Conservation (phyloP, 2,113 vertebrate species). For the Macquaria australasica region DNA sequence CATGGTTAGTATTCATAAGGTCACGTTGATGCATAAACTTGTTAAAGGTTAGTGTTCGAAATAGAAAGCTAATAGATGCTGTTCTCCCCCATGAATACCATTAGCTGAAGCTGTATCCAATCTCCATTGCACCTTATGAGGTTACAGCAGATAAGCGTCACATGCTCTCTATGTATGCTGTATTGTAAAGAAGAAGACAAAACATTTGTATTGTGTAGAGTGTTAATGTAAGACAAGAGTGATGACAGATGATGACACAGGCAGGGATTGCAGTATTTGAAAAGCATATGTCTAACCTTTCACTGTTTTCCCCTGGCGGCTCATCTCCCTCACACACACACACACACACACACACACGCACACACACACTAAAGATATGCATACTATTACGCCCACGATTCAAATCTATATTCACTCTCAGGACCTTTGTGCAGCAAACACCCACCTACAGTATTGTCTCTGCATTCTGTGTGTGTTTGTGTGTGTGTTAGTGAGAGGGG, state of each 20-base stretch:
- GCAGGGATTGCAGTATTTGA: neutral
- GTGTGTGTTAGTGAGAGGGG: neutral
- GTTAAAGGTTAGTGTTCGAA: conserved; percentile 71
- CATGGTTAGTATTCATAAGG: conserved; percentile 73
- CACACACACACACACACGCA: neutral
- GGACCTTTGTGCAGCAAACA: conserved; percentile 23
- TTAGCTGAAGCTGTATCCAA: conserved; percentile 41
- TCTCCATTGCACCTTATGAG: neutral
- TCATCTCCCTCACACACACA: neutral
- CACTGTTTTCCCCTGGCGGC: neutral
- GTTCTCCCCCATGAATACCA: conserved; percentile 69
- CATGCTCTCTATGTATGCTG: neutral
- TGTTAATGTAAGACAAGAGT: neutral
- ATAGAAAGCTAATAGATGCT: conserved; percentile 72
- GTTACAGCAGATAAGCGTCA: conserved; percentile 4
- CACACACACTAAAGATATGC: conserved; percentile 9
- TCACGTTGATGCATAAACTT: conserved; percentile 57
- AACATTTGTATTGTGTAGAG: neutral
- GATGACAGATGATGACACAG: neutral
- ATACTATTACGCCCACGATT: conserved; percentile 4
- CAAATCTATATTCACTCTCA: conserved; percentile 31
- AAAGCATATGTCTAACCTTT: neutral
- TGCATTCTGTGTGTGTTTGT: neutral
- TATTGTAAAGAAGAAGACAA: neutral
- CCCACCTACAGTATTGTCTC: conserved; percentile 26